Evolutionary conservation across 2,888 invertebrate genomes (phyloP), one percentile per base, ranked within the genome.

Genomic region (Carterocephalus palaemon): DNA sequence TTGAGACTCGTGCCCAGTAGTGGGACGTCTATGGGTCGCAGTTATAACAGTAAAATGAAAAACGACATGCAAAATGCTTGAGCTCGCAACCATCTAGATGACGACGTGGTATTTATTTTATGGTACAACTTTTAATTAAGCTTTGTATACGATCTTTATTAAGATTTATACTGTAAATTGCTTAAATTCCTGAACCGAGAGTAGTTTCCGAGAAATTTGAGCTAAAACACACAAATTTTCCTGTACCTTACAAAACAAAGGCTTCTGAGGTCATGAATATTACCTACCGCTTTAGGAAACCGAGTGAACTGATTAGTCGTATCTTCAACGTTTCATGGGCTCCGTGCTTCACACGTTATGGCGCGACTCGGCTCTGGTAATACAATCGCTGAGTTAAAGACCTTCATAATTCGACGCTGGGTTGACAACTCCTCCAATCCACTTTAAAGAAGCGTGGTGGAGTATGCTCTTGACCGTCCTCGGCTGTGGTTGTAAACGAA

Each of bases 211-310:
- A 36, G 42, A 42, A 42, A 34, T 43, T 43, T 43, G 36, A 36
- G 42, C 20, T 26, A 22, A 36, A 40, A 28, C 22, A 29, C 16
- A 19, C 42, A 36, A 34, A 43, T 43, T 36, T 23, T 29, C 28
- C 10, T 43, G 10, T 43, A 28, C 20, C 28, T 22, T 13, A 10
- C 22, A 29, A 43, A 36, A n/a, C n/a, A n/a, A n/a, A 29, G 22
- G 28, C 34, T 29, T 36, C 36, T 29, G 42, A 28, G 34, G 42
- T 43, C 13, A 29, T 43, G 42, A 43, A 43, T 36, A 34, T 43
- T 33, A 20, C 20, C 34, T 7, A 10, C 3, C 37, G 4, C 32
- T 26, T n/a, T n/a, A n/a, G n/a, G 17, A 33, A 39, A 33, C 13
- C 12, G 15, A 33, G 19, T 15, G 17, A 38, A 28, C 19, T 26